Evolutionary conservation across 2,888 invertebrate species (phyloP), one percentile per base, ranked within the genome.

Genomic region (Acanthosoma haemorrhoidale): DNA sequence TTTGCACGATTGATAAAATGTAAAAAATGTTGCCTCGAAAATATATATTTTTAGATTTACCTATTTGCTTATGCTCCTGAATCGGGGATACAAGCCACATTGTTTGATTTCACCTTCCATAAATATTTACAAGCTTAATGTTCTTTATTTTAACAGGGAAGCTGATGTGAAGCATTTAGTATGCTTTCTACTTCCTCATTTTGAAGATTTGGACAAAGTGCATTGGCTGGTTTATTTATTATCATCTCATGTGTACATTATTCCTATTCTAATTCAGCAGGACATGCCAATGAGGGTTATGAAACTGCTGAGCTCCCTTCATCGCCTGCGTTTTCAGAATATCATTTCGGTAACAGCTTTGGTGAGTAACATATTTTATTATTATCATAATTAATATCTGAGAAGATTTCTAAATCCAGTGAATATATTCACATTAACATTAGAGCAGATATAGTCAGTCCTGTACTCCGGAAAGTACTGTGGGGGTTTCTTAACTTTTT

Each of bases 171-270:
- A 25, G 8, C 8, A 38, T 21, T 32, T 66, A 29, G 4, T 63
- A 13, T 31, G 32, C 9, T 11, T 8, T 18, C 18, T 63, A 21
- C 16, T 68, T n/a, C 72, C 70, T 4, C 51, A 51, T 58, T 70
- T 70, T 59, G 67, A 67, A 18, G 4, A 31, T 4, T 25, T 6
- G 1, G 34, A 36, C 4, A 57, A 39, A 32, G 68, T 72, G n/a
- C 72, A 72, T 38, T 72, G 72, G 72, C 36, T 72, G 3, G 36
- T 68, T 16, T 43, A 58, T 57, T 41, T 63, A 16, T 31, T 72
- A 11, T 70, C 72, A 4, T 61, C 70, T n/a, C 60, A 51, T 31
- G 34, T 51, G 21, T 34, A 32, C 32, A 57, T 67, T 9, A 57
- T 34, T 34, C 43, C 67, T 32, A 32, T 67, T 67, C 41, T 67